phyloP scores from a whole-genome alignment of 1,140 invertebrate genomes.

The Leptinotarsa undecemlineata region DNA sequence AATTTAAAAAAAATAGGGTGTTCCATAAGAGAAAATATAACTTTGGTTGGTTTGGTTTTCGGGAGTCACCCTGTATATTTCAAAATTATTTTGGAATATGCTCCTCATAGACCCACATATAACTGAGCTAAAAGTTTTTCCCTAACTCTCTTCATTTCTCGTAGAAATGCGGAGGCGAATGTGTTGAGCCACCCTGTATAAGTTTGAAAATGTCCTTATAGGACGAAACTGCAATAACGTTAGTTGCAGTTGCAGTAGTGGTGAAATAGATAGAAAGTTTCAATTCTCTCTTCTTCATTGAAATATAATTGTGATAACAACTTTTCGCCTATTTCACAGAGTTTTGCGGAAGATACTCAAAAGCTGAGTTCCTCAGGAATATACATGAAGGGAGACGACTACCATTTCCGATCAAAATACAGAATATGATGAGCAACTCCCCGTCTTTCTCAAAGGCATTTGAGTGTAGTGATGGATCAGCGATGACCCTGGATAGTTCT shows the following conservation, averaged over 20 bases:
- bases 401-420: slow-evolving; percentile 10
- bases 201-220: no score
- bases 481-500: not conserved
- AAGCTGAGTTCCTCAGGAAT: not conserved
- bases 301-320: not conserved
- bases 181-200: not conserved
- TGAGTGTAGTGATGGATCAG: slow-evolving; percentile 11
- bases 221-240: no score
- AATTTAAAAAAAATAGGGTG: no score
- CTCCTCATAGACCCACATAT: no score
- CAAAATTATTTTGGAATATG: no score
- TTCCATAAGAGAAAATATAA: no score
- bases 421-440: slow-evolving; percentile 20
- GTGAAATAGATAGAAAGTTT: no score
- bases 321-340: not conserved
- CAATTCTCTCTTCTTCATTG: not conserved
- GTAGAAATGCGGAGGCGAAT: not conserved
- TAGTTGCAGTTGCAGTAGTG: not conserved
- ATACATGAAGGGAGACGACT: not conserved
- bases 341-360: slow-evolving; percentile 11
- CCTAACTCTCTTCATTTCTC: no score
- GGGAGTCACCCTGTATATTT: no score
- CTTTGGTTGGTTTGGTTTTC: no score
- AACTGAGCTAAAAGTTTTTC: no score
- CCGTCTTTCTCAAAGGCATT: not conserved